Percentiles rank a stretch among this genome's conserved stretches.
phyloP scores from a whole-genome alignment of 2,113 vertebrate genomes.

The Solenodon paradoxus region DNA sequence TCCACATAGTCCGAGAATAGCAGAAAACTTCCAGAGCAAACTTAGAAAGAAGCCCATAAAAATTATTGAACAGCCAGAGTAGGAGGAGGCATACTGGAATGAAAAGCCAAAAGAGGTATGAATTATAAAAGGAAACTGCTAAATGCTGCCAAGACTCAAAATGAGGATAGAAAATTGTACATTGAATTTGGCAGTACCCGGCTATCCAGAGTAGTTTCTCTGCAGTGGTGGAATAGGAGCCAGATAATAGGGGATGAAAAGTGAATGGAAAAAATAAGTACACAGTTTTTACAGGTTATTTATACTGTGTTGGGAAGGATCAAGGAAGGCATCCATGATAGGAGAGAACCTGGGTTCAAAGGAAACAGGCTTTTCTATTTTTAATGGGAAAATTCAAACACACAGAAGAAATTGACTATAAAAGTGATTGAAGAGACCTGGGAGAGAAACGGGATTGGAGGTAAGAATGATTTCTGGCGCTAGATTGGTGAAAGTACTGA shows the following conservation, averaged over 20 bases:
- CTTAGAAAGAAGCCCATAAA: constrained; percentile 34
- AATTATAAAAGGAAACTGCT: not conserved
- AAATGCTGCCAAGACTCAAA: constrained; percentile 24
- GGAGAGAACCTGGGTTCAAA: not conserved
- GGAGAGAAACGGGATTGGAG: too few species aligned
- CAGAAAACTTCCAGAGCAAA: not conserved
- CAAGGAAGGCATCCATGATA: too few species aligned
- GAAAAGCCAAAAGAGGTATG: not conserved
- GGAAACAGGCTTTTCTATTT: not conserved
- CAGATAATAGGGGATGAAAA: not conserved
- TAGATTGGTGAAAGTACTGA: not conserved
- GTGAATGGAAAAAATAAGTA: not conserved
- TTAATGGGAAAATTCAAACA: not conserved
- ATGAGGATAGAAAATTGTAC: not conserved
- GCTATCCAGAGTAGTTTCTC: not conserved
- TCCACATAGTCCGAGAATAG: not conserved
- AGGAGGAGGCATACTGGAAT: not conserved
- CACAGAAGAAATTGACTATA: not conserved
- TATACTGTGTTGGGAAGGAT: not conserved
- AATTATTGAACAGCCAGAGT: constrained; percentile 5
- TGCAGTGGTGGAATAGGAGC: not conserved
- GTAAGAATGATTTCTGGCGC: not conserved
- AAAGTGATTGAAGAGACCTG: not conserved
- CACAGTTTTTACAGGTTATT: not conserved
- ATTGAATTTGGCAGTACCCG: not conserved